Base-by-base conservation (phyloP, 2,888 invertebrate genomes). In the Lysandra bellargus region DNA sequence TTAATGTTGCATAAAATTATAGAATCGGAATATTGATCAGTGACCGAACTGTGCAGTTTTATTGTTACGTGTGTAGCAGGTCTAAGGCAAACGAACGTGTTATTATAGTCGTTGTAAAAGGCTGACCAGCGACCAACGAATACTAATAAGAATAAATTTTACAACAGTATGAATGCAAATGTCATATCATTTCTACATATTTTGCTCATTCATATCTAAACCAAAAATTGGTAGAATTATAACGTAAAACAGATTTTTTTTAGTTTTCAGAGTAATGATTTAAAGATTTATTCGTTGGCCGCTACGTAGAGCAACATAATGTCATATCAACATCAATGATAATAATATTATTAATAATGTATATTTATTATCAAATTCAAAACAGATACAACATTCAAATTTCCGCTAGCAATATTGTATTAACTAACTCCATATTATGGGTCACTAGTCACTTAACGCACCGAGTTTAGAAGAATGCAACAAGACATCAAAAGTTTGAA, bases 61-160 rank as follows among this genome's bases (percentile, higher is more conserved):
- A 57, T 17, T 17, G 4, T 57, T 4, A 57, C 14, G 4, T 17
- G 57, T 17, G 57, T 57, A 57, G 57, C 17, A 57, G 57, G 57
- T 57, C 57, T 92, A 92, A 93, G 93, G 92, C 93, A 92, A 93
- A 92, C 79, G 23, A 84, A 83, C 33, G 44, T 60, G 40, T 75
- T 60, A 75, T 76, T 57, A 53, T 57, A 76, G 33, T 75, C 75
- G 75, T 53, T 57, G 76, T 53, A 30, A 53, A 76, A 30, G 57
- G 57, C 23, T 30, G 30, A 12, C 23, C 44, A 49, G 33, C 44
- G 74, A 44, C 76, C 76, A 76, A 76, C 76, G 53, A 76, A 53
- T 76, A 17, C 14, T 12, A 33, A 69, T 30, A 76, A 33, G 33
- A 33, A 53, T 64, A 64, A 64, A 64, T 64, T 0, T 6, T 7